These are phyloP conservation scores for Tipula lateralis DNA, from an alignment of 2,888 invertebrate species.

Conservation along the genomic window DNA sequence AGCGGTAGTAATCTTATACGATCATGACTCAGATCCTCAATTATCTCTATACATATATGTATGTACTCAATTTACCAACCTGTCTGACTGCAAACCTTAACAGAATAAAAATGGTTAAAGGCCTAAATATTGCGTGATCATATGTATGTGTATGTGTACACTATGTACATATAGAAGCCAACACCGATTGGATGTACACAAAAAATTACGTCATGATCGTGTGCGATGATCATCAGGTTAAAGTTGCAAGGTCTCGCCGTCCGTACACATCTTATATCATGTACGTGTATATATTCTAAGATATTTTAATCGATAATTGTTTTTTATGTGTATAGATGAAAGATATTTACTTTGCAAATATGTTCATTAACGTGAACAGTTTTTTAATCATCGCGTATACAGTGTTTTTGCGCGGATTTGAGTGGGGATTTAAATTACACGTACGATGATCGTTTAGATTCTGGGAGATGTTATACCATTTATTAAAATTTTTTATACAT, in stretches of 20 bases:
- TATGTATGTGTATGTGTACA: background rate
- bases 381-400: background rate
- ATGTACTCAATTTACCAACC: background rate
- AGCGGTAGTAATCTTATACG: background rate
- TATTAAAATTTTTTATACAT: background rate
- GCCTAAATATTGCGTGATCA: background rate
- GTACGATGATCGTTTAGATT: background rate
- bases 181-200: background rate
- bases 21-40: background rate
- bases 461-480: background rate
- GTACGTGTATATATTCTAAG: background rate
- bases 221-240: conserved; percentile 6
- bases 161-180: background rate
- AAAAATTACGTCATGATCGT: background rate
- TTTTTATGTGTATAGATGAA: background rate
- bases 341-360: conserved; percentile 6
- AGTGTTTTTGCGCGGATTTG: background rate
- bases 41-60: background rate
- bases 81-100: background rate
- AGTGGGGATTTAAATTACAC: background rate
- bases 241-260: conserved; percentile 4
- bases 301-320: background rate
- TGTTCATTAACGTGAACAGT: background rate
- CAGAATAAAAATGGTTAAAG: background rate
- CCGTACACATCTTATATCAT: background rate